Evolutionary conservation across 2,113 vertebrate species (phyloP).

Genomic region (Oreochromis tanganicae): DNA sequence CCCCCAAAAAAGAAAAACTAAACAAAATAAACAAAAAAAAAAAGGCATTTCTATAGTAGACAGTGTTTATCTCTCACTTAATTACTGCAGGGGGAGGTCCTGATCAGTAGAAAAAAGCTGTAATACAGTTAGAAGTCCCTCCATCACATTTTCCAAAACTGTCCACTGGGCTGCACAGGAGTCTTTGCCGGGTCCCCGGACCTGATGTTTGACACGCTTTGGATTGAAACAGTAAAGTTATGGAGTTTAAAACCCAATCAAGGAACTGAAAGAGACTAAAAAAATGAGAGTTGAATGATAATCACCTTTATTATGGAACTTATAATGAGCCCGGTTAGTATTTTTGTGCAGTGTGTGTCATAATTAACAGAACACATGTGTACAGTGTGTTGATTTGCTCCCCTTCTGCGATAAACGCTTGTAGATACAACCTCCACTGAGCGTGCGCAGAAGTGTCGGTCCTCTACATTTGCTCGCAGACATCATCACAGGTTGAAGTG

Average conservation of each 20-base stretch:
- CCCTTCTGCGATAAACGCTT: conserved; percentile 32
- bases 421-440: conserved; percentile 16
- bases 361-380: not conserved
- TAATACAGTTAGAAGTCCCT: not conserved
- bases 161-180: not conserved
- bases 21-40: not conserved
- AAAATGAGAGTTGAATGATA: not conserved
- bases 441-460: conserved; percentile 37
- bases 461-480: conserved; percentile 2
- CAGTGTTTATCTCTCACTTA: not conserved
- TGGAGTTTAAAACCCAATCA: not conserved
- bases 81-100: not conserved
- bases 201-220: not conserved
- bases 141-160: not conserved
- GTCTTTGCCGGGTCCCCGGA: not conserved
- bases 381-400: conserved; percentile 4
- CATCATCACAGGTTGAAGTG: conserved; percentile 43
- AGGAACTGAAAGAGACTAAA: not conserved
- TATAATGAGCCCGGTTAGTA: not conserved
- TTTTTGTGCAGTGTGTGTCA: not conserved
- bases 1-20: not conserved
- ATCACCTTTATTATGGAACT: not conserved
- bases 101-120: not conserved
- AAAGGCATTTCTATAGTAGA: not conserved
- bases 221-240: not conserved